Evolutionary conservation across 2,797 vertebrate genomes (phyloP).

Genomic region (Xiphophorus birchmanni): DNA sequence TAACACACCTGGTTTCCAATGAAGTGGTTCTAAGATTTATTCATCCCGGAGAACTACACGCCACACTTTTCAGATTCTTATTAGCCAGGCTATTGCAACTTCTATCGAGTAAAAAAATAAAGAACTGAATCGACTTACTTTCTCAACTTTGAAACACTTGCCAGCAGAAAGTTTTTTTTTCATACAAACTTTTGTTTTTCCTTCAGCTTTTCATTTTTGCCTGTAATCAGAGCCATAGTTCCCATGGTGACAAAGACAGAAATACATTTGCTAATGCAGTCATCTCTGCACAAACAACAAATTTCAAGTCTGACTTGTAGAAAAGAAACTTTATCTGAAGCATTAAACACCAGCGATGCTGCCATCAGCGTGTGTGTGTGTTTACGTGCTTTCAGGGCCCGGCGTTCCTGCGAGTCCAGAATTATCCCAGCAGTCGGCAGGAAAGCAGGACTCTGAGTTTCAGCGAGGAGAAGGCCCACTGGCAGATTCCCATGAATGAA

Average conservation of each 20-base stretch:
- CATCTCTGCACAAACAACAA: neutral
- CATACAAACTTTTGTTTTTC: neutral
- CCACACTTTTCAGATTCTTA: neutral
- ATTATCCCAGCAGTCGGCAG: conserved; percentile 83
- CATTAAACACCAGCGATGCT: neutral
- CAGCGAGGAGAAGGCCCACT: conserved; percentile 89
- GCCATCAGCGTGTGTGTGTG: neutral
- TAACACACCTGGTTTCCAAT: no score
- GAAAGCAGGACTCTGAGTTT: conserved; percentile 91
- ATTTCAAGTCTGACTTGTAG: neutral
- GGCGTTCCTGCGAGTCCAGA: conserved; percentile 87
- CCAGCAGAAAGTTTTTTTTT: neutral
- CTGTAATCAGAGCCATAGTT: neutral
- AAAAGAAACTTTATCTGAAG: neutral
- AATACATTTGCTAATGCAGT: neutral
- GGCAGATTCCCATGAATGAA: conserved; percentile 91
- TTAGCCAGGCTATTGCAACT: neutral
- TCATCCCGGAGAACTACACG: neutral
- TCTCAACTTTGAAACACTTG: neutral
- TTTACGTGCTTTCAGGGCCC: conserved; percentile 84
- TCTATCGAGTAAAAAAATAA: neutral
- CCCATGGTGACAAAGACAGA: neutral
- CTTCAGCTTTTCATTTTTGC: neutral
- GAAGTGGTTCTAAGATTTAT: neutral
- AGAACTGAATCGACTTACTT: neutral